phyloP scores from a whole-genome alignment of 2,113 vertebrate species.

The Budorcas taxicolor region DNA sequence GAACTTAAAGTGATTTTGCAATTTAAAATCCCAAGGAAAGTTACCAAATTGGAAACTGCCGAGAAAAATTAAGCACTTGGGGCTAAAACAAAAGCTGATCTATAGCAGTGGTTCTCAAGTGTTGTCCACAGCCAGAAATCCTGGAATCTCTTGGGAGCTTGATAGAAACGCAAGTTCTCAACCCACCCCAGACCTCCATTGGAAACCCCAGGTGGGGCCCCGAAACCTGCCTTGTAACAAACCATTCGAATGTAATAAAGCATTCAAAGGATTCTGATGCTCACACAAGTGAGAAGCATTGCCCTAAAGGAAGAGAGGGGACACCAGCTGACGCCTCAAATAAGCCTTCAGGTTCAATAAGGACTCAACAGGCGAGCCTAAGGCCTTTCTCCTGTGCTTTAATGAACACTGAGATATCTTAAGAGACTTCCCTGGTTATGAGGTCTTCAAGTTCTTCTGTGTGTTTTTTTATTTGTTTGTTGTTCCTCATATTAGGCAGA shows the following conservation, averaged over 20 bases:
- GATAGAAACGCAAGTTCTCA: neutral
- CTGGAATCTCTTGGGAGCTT: neutral
- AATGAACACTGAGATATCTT: neutral
- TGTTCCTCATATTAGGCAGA: neutral
- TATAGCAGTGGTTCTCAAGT: neutral
- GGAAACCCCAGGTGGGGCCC: neutral
- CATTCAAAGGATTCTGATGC: neutral
- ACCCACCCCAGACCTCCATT: neutral
- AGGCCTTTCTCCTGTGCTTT: neutral
- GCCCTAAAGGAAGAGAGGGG: neutral
- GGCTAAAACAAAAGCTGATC: neutral
- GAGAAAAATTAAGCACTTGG: neutral
- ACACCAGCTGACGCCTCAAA: neutral
- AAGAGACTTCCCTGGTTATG: neutral
- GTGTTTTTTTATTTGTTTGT: neutral
- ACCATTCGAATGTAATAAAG: neutral
- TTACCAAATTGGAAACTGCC: neutral
- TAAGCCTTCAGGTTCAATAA: neutral
- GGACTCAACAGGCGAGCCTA: neutral
- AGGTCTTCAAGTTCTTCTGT: neutral
- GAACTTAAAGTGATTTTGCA: neutral
- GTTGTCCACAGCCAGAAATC: neutral
- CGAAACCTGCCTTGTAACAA: neutral
- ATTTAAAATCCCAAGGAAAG: neutral
- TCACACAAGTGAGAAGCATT: neutral